Evolutionary conservation across 64 coral and sea anemone species (phyloP), one percentile per base, ranked within the genome.

Genomic region (Hydrozoanthus tunicans): DNA sequence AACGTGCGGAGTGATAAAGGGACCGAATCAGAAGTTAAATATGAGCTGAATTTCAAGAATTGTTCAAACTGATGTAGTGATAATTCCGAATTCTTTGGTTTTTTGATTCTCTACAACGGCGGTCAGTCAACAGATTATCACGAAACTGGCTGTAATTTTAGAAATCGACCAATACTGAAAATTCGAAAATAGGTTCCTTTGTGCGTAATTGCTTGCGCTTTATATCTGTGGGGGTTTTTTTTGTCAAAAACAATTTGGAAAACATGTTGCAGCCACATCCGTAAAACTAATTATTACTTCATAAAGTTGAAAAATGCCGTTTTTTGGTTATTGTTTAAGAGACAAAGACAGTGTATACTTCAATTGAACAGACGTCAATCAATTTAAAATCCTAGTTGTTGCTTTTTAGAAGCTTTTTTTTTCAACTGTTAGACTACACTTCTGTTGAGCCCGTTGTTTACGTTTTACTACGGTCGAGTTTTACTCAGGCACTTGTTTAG

Each of bases 211-310:
- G 12, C 64, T 66, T 66, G 17, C 12, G 17, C 12, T 14, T 15
- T 14, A 4, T 11, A 66, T 15, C 64, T 54, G 12, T 78, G 52
- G 53, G 12, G 14, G 20, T 53, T 56, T 43, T 43, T 43, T 43
- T 43, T 43, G 32, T 2, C 32, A 43, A 43, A 43, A 43, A 43
- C 32, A 43, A 0, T 43, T 43, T 43, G 32, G 32, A 54, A 78
- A 56, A 53, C 9, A 15, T 62, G 32, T 26, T 73, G 23, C 25
- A 5, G 53, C 17, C 84, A 61, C 84, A 88, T 51, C 54, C 24
- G 84, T 60, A 74, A 88, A 74, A 59, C 56, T 74, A 59, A 88
- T 88, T 75, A 73, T 70, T 73, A 74, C 70, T 68, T 73, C 84
- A 74, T 43, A 51, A 74, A 56, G 14, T 20, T 68, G 3, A 69